A percentile compares a stretch with the other conserved stretches of the same genome.
phyloP scores from a whole-genome alignment of 2,888 invertebrate genomes.

The Sturmia bella region DNA sequence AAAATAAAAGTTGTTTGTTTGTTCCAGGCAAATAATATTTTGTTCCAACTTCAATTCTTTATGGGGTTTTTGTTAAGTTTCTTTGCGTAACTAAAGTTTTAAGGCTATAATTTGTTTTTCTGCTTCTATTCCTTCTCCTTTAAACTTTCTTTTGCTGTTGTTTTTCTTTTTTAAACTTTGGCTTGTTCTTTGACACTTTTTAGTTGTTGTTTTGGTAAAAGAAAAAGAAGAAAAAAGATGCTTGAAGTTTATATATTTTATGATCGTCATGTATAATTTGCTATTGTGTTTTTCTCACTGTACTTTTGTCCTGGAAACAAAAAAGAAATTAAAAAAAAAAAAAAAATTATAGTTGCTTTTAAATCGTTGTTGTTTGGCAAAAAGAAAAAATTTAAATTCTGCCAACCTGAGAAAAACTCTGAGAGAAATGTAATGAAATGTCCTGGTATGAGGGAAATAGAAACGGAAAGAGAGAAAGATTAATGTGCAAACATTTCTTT shows the following conservation, averaged over 20 bases:
- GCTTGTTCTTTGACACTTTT: slow-evolving; percentile 65
- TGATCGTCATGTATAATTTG: slow-evolving; percentile 52
- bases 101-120: slow-evolving; percentile 63
- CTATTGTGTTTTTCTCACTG: slow-evolving; percentile 19
- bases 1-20: slow-evolving; percentile 15
- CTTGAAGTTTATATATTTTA: slow-evolving; percentile 63
- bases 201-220: slow-evolving; percentile 32
- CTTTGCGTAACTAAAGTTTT: slow-evolving; percentile 50
- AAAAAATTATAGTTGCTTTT: slow-evolving; percentile 32
- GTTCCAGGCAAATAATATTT: slow-evolving; percentile 10
- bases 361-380: slow-evolving; percentile 30
- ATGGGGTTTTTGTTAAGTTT: slow-evolving; percentile 35
- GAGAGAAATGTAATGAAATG: slow-evolving; percentile 45
- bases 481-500: slow-evolving; percentile 18
- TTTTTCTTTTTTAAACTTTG: slow-evolving; percentile 63
- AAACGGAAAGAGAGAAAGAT: slow-evolving; percentile 24
- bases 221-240: slow-evolving; percentile 14
- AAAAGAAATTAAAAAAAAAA: not conserved
- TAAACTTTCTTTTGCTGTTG: slow-evolving; percentile 33
- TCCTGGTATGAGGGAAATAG: slow-evolving; percentile 37
- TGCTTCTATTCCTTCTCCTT: slow-evolving; percentile 29
- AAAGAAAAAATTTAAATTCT: slow-evolving; percentile 28
- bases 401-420: slow-evolving; percentile 27
- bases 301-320: slow-evolving; percentile 41
- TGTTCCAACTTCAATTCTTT: slow-evolving; percentile 45